phyloP scores from a whole-genome alignment of 2,113 vertebrate genomes.

The Nothocercus julius region DNA sequence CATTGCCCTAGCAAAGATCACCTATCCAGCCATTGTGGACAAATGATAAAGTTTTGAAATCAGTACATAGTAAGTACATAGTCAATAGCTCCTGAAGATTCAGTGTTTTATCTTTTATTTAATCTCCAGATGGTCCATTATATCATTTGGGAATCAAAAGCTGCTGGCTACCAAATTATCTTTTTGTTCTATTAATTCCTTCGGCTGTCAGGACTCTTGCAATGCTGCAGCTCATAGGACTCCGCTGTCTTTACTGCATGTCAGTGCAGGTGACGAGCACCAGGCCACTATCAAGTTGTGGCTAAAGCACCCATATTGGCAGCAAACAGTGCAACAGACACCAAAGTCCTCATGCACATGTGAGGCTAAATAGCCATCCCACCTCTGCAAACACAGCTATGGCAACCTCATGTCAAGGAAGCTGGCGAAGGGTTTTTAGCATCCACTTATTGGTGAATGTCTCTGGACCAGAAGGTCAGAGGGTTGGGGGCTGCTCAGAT shows the following conservation, averaged over 20 bases:
- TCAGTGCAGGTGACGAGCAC: background rate
- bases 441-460: background rate
- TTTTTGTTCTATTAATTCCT: background rate
- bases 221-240: accelerated
- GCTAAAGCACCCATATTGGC: background rate
- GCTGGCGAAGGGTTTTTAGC: background rate
- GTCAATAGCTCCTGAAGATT: background rate
- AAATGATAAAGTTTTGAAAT: background rate
- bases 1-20: background rate
- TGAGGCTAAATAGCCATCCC: background rate
- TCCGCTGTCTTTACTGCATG: accelerated
- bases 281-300: accelerated
- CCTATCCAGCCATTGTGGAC: background rate
- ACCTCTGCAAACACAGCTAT: background rate
- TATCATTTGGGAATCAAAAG: background rate
- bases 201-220: background rate
- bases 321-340: background rate
- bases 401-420: background rate
- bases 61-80: background rate
- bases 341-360: background rate
- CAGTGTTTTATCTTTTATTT: background rate
- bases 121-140: background rate
- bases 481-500: slow-evolving; percentile 64
- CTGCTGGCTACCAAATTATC: background rate
- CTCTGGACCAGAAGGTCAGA: slow-evolving; percentile 70